phyloP scores from a whole-genome alignment of 1,140 invertebrate genomes.

The Conus betulinus region DNA sequence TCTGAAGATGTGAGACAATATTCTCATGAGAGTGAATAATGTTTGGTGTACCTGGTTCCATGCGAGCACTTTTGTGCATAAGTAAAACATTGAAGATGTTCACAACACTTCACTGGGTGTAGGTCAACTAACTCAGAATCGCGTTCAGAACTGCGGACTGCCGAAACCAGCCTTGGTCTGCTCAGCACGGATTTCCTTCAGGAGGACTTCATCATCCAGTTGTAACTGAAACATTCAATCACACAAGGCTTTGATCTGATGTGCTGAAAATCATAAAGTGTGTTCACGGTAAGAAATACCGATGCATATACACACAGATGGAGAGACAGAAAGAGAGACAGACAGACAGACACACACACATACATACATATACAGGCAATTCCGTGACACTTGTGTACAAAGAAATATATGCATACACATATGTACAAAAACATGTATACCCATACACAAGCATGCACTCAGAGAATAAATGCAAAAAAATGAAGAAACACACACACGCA shows the following conservation, averaged over 20 bases:
- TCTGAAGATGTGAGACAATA: too few relatives aligned
- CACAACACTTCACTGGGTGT: not conserved
- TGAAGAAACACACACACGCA: not conserved
- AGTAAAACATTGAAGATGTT: not conserved
- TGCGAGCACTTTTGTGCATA: not conserved
- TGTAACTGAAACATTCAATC: conserved; percentile 65
- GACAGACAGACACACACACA: too few relatives aligned
- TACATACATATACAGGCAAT: too few relatives aligned
- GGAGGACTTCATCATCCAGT: conserved; percentile 69
- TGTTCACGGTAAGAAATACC: too few relatives aligned
- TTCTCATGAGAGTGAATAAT: too few relatives aligned
- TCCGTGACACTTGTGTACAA: too few relatives aligned
- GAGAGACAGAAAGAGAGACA: too few relatives aligned
- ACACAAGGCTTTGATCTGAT: not conserved
- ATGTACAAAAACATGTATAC: not conserved
- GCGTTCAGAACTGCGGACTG: conserved; percentile 68
- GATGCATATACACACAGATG: too few relatives aligned
- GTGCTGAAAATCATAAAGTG: too few relatives aligned
- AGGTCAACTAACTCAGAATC: not conserved
- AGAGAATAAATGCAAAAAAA: not conserved
- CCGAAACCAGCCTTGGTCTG: conserved; percentile 75
- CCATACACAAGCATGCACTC: not conserved
- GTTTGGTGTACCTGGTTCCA: not conserved
- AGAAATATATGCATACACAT: not conserved
- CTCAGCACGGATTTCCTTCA: conserved; percentile 71